Conservation (phyloP, 2,797 vertebrate genomes). For the Apodemus agrarius region DNA sequence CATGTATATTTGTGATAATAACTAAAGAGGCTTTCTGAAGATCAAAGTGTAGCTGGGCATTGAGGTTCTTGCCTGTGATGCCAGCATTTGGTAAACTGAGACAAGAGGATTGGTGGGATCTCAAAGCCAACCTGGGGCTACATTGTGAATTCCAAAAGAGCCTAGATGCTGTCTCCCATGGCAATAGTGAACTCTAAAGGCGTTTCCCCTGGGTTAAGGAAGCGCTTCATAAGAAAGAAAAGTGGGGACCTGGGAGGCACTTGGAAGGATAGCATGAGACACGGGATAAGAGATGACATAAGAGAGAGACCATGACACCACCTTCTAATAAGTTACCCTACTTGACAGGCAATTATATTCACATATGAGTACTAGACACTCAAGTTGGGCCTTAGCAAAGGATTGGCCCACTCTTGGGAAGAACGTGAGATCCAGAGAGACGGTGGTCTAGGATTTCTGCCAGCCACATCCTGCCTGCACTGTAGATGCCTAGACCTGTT, state of each 20-base stretch:
- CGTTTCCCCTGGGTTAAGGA: neutral
- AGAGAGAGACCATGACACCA: neutral
- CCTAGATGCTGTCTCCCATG: neutral
- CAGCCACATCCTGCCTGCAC: accelerated
- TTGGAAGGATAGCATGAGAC: neutral
- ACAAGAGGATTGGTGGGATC: neutral
- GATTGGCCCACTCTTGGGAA: neutral
- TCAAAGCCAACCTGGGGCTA: neutral
- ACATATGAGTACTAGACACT: neutral
- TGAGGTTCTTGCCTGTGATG: neutral
- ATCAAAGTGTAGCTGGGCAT: no score
- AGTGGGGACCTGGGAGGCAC: neutral
- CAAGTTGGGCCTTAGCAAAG: neutral
- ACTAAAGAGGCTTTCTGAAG: neutral
- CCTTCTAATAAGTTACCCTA: neutral
- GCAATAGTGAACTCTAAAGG: neutral
- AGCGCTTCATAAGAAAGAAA: no score
- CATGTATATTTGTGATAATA: neutral
- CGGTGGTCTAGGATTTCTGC: neutral
- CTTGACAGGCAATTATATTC: neutral
- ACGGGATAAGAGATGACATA: neutral
- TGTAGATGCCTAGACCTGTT: neutral
- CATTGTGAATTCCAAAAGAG: neutral
- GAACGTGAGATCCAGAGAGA: neutral
- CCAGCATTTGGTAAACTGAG: neutral